A percentile compares a stretch with the other conserved stretches of the same genome.
Conservation (phyloP, 1,140 invertebrate species). For the Tachypleus tridentatus region DNA sequence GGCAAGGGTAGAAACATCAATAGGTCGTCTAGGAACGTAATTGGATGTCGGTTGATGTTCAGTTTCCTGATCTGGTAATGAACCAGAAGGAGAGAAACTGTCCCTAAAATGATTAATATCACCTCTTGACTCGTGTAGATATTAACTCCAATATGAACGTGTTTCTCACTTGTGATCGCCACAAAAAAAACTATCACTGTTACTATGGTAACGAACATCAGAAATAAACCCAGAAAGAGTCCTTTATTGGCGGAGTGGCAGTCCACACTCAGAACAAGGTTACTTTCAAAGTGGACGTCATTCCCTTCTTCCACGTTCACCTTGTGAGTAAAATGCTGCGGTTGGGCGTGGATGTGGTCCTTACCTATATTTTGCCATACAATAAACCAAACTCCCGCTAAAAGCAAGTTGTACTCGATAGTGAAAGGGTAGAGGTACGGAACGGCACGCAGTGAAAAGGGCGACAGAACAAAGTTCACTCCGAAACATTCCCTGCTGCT, state of each 20-base stretch:
- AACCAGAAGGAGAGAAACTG: constrained; percentile 35
- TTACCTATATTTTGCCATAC: constrained; percentile 55
- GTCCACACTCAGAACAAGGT: constrained; percentile 52
- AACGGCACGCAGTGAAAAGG: constrained; percentile 9
- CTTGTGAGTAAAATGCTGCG: constrained; percentile 12
- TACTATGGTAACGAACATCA: constrained; percentile 49
- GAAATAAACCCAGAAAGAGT: constrained; percentile 49
- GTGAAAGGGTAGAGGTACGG: constrained; percentile 58
- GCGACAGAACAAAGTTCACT: constrained; percentile 9
- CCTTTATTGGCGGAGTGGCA: constrained; percentile 59
- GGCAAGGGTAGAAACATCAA: constrained; percentile 55
- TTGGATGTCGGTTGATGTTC: constrained; percentile 46
- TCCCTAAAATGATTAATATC: constrained; percentile 38
- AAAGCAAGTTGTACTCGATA: constrained; percentile 57
- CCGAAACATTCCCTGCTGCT: too few relatives aligned
- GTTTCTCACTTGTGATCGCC: constrained; percentile 41
- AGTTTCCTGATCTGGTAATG: constrained; percentile 46
- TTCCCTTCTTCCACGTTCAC: constrained; percentile 30
- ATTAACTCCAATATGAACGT: constrained; percentile 22
- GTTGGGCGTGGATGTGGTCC: constrained; percentile 20
- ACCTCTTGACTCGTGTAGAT: constrained; percentile 23
- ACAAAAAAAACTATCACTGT: constrained; percentile 54
- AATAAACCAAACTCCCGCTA: constrained; percentile 54
- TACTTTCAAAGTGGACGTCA: constrained; percentile 33
- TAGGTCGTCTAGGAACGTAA: constrained; percentile 52